Base-by-base conservation (phyloP, 1,140 invertebrate species). In the Panonychus citri region DNA sequence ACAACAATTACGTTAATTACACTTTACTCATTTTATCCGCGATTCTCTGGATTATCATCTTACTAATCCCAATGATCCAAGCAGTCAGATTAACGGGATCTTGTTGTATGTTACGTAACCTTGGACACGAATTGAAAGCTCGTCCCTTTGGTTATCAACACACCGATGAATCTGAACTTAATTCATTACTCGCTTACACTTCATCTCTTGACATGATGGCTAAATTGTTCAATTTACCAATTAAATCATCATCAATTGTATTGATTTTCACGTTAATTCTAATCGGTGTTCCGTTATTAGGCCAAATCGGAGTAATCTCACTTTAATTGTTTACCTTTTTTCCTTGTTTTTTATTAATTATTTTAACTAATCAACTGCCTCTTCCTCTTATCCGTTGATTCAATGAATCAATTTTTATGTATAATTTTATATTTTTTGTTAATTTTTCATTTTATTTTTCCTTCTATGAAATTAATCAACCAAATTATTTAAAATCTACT, bases 101-200 rank as follows among this genome's bases (percentile, higher is more conserved):
- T 10, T 83, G 81, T 63, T 73, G 75, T 13, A 75, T 73, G 62
- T 76, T 81, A 21, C 76, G 77, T 67, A 73, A 70, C 46, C 76
- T 82, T 58, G 82, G 82, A 0, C 82, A 84, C 64, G 80, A 84
- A 67, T 74, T 83, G 49, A 72, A 81, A 37, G 75, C 77, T n/a
- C 71, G 81, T 26, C 81, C 82, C 2, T 83, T 82, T 65, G 77
- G 81, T 2, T 81, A 84, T 71, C 80, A 82, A 67, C 76, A 78
- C 60, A 81, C 80, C 27, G 74, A 81, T 1, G 74, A 75, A 43
- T 73, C 77, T 62, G 81, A 84, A 70, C 71, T 85, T 48, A 78
- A 81, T 63, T 78, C 81, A 1, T 75, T 84, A 59, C 70, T 85
- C n/a, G 67, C 83, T 28, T 85, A 80, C 65, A 77, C 82, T 3